These are phyloP conservation scores for Apodemus sylvaticus DNA, from an alignment of 2,113 vertebrate genomes.

Conservation along the genomic window DNA sequence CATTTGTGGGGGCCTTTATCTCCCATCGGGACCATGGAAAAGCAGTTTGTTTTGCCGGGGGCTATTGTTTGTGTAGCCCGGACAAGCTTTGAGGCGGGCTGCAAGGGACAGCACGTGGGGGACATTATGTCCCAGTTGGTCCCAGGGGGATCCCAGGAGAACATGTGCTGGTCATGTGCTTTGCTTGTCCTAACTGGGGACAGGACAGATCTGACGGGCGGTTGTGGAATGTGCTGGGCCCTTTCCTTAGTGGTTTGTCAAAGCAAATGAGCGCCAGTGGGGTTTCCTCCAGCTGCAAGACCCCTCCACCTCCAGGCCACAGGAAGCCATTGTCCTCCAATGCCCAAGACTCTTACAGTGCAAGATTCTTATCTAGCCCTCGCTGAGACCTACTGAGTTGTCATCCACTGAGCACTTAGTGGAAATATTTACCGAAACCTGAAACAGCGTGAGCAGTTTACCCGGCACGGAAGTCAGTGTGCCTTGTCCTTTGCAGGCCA, in stretches of 20 bases:
- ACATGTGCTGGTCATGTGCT: conserved; percentile 51
- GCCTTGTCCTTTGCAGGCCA: neutral
- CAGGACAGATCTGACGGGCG: conserved; percentile 60
- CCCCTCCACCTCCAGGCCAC: neutral
- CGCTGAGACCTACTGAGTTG: neutral
- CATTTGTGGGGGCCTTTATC: neutral
- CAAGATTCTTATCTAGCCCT: neutral
- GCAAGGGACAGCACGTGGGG: neutral
- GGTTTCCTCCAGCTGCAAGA: neutral
- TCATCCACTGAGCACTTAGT: neutral
- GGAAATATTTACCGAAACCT: neutral
- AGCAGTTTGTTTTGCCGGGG: conserved; percentile 42
- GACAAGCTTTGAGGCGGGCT: neutral
- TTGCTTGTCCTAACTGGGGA: conserved; percentile 63
- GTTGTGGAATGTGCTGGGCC: conserved; percentile 44
- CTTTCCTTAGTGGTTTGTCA: conserved; percentile 65
- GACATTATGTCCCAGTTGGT: conserved; percentile 46
- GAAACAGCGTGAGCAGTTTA: neutral
- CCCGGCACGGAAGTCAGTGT: neutral
- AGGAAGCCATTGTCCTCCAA: neutral
- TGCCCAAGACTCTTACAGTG: neutral
- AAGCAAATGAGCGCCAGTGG: conserved; percentile 51
- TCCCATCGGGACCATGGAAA: conserved; percentile 31
- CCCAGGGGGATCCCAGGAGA: conserved; percentile 30
- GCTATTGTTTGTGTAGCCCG: conserved; percentile 60